These are phyloP conservation scores for Ctenosaura bakeri DNA, from an alignment of 2,797 vertebrate species.

Conservation along the genomic window DNA sequence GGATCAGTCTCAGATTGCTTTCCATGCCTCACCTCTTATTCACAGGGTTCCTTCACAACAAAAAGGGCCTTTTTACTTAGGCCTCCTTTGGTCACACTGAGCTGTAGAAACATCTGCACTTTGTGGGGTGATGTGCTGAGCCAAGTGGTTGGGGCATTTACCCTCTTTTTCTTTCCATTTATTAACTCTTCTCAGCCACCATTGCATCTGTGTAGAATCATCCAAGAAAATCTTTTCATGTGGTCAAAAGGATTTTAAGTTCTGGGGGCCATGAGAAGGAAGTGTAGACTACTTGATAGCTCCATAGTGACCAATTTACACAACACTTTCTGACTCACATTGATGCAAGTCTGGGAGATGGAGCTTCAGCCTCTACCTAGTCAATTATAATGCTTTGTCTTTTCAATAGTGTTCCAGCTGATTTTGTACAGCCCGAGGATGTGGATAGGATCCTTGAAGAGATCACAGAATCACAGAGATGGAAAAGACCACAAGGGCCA, in stretches of 20 bases:
- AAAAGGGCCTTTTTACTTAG: slow-evolving; percentile 69
- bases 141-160: background rate
- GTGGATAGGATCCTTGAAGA: too few species aligned
- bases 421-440: too few species aligned
- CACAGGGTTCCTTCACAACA: slow-evolving; percentile 71
- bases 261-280: background rate
- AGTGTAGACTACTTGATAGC: background rate
- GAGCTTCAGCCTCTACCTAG: too few species aligned
- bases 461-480: too few species aligned
- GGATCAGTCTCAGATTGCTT: slow-evolving; percentile 64
- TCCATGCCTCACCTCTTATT: slow-evolving; percentile 64
- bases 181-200: background rate
- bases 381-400: too few species aligned
- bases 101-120: background rate
- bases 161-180: background rate
- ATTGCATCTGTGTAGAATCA: background rate
- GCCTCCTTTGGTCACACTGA: slow-evolving; percentile 15
- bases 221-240: background rate
- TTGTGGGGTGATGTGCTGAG: background rate
- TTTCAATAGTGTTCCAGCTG: too few species aligned
- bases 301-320: background rate
- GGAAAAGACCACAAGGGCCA: too few species aligned
- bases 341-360: background rate
- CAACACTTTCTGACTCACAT: background rate
- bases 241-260: background rate